Evolutionary conservation across 2,113 vertebrate genomes (phyloP).

Genomic region (Esox niger): DNA sequence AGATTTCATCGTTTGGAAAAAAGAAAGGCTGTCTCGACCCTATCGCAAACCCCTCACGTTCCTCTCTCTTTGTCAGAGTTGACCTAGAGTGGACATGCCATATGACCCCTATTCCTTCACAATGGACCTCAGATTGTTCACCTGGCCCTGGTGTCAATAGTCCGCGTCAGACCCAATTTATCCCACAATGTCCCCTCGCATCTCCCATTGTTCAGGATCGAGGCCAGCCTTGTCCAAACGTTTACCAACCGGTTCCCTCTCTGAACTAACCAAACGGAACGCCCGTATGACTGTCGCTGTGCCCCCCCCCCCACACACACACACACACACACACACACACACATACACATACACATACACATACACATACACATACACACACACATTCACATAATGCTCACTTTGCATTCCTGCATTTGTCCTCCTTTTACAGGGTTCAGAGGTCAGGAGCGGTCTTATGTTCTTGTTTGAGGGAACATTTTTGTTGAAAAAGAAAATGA

Average conservation of each 20-base stretch:
- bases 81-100: constrained; percentile 11
- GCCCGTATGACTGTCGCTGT: not conserved
- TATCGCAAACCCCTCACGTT: constrained; percentile 28
- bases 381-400: constrained; percentile 37
- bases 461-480: constrained; percentile 8
- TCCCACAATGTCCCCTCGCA: constrained; percentile 4
- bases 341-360: constrained; percentile 9
- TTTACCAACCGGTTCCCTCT: constrained; percentile 21
- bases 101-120: constrained; percentile 19
- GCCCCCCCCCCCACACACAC: no score
- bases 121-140: constrained; percentile 29
- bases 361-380: not conserved
- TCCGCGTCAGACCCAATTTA: constrained; percentile 1
- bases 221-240: constrained; percentile 11
- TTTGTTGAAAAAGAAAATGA: not conserved
- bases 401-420: constrained; percentile 46
- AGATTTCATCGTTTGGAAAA: constrained; percentile 24
- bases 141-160: constrained; percentile 23
- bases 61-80: not conserved
- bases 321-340: not conserved
- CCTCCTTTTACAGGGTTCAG: constrained; percentile 46
- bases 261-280: not conserved
- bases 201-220: constrained; percentile 25
- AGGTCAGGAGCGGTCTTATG: constrained; percentile 31
- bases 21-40: constrained; percentile 30